Evolutionary conservation across 2,888 invertebrate genomes (phyloP).

Genomic region (Rhabditophanes sp.): DNA sequence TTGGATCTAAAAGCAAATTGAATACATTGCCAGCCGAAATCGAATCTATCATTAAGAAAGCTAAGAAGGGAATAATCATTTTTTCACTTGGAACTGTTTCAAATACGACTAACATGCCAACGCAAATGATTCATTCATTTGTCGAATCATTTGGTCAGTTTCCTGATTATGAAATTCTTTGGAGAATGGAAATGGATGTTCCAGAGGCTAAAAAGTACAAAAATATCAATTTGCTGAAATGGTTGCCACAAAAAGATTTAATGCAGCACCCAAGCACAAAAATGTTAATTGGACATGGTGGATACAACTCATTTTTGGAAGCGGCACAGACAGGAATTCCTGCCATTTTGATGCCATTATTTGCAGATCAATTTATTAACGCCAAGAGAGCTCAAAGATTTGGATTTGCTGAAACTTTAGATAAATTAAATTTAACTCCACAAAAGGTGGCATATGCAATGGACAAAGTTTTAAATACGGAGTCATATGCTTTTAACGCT

Average conservation of each 20-base stretch:
- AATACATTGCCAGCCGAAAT: constrained; percentile 9
- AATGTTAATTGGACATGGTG: constrained; percentile 40
- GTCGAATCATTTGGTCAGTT: constrained; percentile 33
- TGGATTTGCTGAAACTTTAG: constrained; percentile 28
- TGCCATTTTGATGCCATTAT: constrained; percentile 37
- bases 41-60: constrained; percentile 7
- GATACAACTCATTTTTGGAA: constrained; percentile 40
- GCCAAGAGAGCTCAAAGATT: constrained; percentile 32
- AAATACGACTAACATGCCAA: constrained; percentile 41
- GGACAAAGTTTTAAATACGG: constrained; percentile 10
- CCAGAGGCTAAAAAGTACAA: constrained; percentile 17
- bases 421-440: constrained; percentile 27
- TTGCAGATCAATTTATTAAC: constrained; percentile 42
- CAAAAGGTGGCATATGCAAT: constrained; percentile 25
- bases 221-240: constrained; percentile 33
- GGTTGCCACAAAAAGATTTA: constrained; percentile 39
- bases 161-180: constrained; percentile 26
- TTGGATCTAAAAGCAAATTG: constrained; percentile 14
- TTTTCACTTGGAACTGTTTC: constrained; percentile 39
- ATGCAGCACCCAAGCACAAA: constrained; percentile 34
- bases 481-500: constrained; percentile 11
- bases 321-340: constrained; percentile 39
- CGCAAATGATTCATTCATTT: constrained; percentile 30
- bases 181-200: constrained; percentile 37
- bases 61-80: constrained; percentile 7